phyloP scores from a whole-genome alignment of 2,113 vertebrate genomes.

The Neodontobutis hainanensis region DNA sequence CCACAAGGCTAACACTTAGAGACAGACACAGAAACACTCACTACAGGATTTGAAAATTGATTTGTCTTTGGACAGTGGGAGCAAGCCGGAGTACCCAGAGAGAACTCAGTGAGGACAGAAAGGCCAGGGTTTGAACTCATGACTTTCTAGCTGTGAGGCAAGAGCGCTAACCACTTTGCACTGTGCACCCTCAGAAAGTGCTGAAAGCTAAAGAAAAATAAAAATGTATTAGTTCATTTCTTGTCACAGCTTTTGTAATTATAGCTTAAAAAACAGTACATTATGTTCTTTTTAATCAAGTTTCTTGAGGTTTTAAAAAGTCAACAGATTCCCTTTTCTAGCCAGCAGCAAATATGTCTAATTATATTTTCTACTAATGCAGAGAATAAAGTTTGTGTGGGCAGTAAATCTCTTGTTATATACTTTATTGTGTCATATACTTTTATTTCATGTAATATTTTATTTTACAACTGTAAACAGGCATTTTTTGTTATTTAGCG shows the following conservation, averaged over 20 bases:
- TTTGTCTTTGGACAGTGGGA: no score
- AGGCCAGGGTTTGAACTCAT: no score
- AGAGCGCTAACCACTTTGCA: neutral
- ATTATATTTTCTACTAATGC: neutral
- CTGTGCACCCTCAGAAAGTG: neutral
- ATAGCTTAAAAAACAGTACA: neutral
- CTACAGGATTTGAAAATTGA: no score
- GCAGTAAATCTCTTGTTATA: neutral
- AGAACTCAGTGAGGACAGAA: no score
- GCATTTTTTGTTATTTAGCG: neutral
- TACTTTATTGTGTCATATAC: no score
- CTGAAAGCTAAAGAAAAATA: no score
- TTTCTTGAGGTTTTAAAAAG: neutral
- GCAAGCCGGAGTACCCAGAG: no score
- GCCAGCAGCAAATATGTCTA: neutral
- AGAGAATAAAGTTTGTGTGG: neutral
- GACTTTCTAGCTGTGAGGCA: no score
- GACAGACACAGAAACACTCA: no score
- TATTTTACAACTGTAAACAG: conserved; percentile 1
- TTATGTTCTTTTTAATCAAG: neutral
- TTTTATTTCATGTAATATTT: neutral
- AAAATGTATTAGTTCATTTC: neutral
- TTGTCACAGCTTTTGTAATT: conserved; percentile 3
- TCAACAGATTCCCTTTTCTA: neutral
- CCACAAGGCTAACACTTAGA: no score